Conservation (phyloP, 2,888 invertebrate genomes). For the Cyclophora punctaria region DNA sequence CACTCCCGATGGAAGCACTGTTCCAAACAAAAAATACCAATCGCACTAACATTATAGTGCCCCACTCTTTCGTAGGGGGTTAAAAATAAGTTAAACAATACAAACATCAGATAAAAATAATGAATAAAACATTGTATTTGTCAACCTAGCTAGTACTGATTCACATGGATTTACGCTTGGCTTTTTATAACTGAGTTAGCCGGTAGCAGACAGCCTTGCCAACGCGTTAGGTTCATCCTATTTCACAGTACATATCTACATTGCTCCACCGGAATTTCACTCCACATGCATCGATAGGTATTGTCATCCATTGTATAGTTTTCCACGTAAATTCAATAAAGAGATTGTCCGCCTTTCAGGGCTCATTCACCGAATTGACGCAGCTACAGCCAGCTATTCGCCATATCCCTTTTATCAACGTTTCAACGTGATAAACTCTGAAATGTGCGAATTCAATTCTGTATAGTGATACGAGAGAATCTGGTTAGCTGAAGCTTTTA, state of each 20-base stretch:
- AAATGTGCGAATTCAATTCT: background rate
- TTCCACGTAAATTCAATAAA: conserved; percentile 8
- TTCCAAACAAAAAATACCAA: too few species aligned
- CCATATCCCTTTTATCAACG: conserved; percentile 1
- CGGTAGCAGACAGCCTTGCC: conserved; percentile 2
- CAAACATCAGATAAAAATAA: too few species aligned
- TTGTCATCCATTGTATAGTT: conserved; percentile 12
- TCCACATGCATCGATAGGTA: conserved; percentile 7
- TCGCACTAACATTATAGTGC: too few species aligned
- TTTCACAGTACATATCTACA: conserved; percentile 11
- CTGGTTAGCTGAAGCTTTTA: conserved; percentile 1
- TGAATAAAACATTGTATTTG: too few species aligned
- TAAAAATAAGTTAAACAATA: too few species aligned
- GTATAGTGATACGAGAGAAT: background rate
- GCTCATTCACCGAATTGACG: conserved; percentile 2
- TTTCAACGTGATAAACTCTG: conserved; percentile 1
- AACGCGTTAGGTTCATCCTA: conserved; percentile 9
- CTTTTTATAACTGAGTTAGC: conserved; percentile 3
- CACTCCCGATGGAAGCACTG: too few species aligned
- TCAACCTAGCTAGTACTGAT: too few species aligned
- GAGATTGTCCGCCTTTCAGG: conserved; percentile 4
- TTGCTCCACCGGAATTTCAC: conserved; percentile 10
- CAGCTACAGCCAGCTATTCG: background rate
- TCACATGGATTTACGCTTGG: too few species aligned
- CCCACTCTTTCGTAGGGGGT: too few species aligned